Percentiles rank a stretch among this genome's conserved stretches.
Evolutionary conservation across 2,797 vertebrate species (phyloP).

Genomic region (Picus viridis): DNA sequence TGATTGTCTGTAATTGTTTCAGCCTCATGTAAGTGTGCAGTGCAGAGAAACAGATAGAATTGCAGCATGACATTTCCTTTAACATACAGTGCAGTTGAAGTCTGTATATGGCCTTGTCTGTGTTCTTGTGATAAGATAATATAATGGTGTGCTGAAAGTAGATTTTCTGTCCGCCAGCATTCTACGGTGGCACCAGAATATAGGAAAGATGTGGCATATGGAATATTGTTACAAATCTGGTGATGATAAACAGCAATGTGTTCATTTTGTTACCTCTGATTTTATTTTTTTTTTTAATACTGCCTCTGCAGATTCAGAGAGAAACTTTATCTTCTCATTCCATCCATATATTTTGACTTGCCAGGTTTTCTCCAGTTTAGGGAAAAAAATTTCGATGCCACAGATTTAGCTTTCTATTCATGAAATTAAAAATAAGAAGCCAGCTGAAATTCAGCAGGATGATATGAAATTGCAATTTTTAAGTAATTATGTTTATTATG

Average conservation of each 20-base stretch:
- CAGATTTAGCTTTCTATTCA: not conserved
- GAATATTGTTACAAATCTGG: not conserved
- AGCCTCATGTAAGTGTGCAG: not conserved
- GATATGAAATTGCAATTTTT: not conserved
- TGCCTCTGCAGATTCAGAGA: not conserved
- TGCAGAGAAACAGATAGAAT: not conserved
- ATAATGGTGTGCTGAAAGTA: not conserved
- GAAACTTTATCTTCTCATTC: not conserved
- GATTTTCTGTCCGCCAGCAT: not conserved
- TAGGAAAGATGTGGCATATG: not conserved
- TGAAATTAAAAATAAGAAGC: slow-evolving; percentile 2
- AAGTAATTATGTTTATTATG: not conserved
- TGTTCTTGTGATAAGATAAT: not conserved
- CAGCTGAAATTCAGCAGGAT: not conserved
- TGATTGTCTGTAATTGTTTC: not conserved
- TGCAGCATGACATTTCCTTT: not conserved
- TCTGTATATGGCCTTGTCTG: not conserved
- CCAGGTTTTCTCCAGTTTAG: not conserved
- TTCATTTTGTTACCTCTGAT: not conserved
- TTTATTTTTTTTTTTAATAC: not conserved
- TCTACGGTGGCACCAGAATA: not conserved
- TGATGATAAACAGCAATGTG: not conserved
- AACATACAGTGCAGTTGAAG: not conserved
- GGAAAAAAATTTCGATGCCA: not conserved
- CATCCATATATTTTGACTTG: not conserved